A percentile compares a stretch with the other conserved stretches of the same genome.
These are phyloP conservation scores for Sorex fumeus DNA, from an alignment of 2,113 vertebrate genomes.

Conservation along the genomic window DNA sequence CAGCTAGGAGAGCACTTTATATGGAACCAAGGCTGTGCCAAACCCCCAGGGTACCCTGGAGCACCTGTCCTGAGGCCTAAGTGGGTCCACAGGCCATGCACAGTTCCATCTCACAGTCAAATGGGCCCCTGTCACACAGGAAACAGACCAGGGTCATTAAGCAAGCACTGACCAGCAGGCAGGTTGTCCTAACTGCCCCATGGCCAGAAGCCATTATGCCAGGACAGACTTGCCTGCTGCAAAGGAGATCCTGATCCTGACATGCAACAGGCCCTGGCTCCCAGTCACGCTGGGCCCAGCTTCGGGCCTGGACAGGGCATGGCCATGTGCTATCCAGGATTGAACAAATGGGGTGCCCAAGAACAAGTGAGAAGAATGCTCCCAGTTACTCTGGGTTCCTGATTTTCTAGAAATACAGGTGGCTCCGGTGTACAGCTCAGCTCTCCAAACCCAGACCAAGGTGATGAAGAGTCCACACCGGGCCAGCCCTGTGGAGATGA, in stretches of 20 bases:
- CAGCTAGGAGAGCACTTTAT: not conserved
- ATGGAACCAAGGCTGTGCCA: not conserved
- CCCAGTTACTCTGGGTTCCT: not conserved
- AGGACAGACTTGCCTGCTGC: not conserved
- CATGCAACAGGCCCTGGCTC: not conserved
- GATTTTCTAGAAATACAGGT: constrained; percentile 50
- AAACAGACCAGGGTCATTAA: not conserved
- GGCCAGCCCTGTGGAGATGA: not conserved
- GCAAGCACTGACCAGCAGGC: not conserved
- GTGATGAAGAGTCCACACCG: not conserved
- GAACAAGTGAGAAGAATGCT: not conserved
- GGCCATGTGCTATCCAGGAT: not conserved
- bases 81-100: not conserved
- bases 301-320: not conserved
- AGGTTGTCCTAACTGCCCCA: not conserved
- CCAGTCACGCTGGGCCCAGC: not conserved
- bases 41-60: not conserved
- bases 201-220: not conserved
- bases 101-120: not conserved
- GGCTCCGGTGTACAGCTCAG: not conserved
- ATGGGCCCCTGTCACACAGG: not conserved
- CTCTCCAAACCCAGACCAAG: not conserved
- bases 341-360: not conserved
- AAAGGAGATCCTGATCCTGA: not conserved
- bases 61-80: not conserved